These are phyloP conservation scores for Cataglyphis cursor DNA, from an alignment of 2,888 invertebrate genomes.

Conservation along the genomic window DNA sequence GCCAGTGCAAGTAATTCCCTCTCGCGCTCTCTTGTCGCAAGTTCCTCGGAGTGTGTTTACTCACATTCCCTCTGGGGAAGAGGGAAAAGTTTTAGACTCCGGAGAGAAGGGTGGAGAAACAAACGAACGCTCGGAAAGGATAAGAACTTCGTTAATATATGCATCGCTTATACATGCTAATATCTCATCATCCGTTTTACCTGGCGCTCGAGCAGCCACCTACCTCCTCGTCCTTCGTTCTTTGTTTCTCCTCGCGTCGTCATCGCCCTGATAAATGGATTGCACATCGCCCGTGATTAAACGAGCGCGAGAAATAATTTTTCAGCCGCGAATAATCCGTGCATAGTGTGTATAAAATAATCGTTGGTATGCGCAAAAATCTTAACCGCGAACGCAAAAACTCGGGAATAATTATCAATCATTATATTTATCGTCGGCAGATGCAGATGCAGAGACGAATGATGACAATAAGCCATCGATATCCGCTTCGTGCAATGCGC, in stretches of 20 bases:
- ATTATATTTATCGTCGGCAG: slow-evolving; percentile 4
- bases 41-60: slow-evolving; percentile 53
- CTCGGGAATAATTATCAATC: slow-evolving; percentile 10
- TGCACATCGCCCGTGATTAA: slow-evolving; percentile 13
- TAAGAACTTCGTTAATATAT: slow-evolving; percentile 60
- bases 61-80: slow-evolving; percentile 42
- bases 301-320: neutral
- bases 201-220: slow-evolving; percentile 10
- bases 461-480: slow-evolving; percentile 4
- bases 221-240: neutral
- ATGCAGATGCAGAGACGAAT: slow-evolving; percentile 2
- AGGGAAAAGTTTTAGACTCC: slow-evolving; percentile 35
- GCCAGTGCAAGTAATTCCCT: slow-evolving; percentile 45
- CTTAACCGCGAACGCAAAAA: neutral
- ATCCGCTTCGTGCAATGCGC: neutral
- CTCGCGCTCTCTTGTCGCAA: slow-evolving; percentile 37
- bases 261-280: neutral
- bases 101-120: slow-evolving; percentile 35
- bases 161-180: slow-evolving; percentile 49
- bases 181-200: slow-evolving; percentile 48
- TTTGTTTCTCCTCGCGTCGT: slow-evolving; percentile 18
- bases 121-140: slow-evolving; percentile 52
- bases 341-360: neutral
- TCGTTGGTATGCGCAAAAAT: neutral
- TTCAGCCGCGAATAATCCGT: neutral